Evolutionary conservation across 35 echinoderm and acorn worm genomes (phyloP).

Genomic region (Strongylocentrotus purpuratus): DNA sequence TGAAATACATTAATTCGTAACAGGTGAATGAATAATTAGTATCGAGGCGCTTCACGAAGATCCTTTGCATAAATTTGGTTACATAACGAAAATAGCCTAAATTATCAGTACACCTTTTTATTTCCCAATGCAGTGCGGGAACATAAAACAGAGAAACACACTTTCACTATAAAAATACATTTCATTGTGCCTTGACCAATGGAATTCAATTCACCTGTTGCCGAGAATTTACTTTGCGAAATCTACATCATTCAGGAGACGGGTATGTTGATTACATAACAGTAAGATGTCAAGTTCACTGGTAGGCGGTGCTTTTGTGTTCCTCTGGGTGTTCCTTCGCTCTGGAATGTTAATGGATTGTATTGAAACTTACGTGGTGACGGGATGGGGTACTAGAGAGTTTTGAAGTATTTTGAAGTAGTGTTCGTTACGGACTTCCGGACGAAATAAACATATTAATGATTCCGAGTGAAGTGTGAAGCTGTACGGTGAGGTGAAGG

Average conservation of each 20-base stretch:
- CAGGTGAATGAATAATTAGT: too few relatives aligned
- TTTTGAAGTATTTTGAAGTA: background rate
- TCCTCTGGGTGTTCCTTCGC: background rate
- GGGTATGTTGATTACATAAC: constrained; percentile 11
- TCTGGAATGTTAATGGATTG: background rate
- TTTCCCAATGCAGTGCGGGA: background rate
- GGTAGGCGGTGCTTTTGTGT: background rate
- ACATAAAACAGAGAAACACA: background rate
- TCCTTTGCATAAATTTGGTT: too few relatives aligned
- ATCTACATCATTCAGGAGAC: background rate
- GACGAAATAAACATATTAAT: background rate
- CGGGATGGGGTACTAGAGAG: background rate
- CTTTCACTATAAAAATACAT: background rate
- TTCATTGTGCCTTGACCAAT: background rate
- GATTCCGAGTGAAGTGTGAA: background rate
- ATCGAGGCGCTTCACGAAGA: too few relatives aligned
- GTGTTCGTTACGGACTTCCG: background rate
- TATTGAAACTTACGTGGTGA: too few relatives aligned
- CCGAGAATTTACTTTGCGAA: background rate
- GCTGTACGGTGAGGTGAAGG: too few relatives aligned
- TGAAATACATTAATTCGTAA: too few relatives aligned
- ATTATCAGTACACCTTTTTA: background rate
- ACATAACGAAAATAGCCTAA: too few relatives aligned
- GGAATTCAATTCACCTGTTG: background rate
- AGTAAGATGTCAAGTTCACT: background rate